Percentiles rank a stretch among this genome's conserved stretches.
These are phyloP conservation scores for Drosophila longiperda DNA, from an alignment of 2,888 invertebrate genomes.

Conservation along the genomic window DNA sequence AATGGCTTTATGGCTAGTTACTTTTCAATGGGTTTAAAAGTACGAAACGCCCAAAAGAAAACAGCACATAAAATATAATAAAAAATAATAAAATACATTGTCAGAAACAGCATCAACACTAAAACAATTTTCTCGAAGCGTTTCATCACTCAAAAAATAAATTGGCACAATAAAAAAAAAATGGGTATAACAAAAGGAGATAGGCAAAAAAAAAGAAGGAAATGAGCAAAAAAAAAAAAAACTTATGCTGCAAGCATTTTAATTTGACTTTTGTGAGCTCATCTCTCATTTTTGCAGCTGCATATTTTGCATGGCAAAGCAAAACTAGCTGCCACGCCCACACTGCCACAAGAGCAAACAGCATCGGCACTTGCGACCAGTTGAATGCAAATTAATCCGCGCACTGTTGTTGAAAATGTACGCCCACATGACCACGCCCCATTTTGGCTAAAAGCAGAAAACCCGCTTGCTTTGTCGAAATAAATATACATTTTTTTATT, in stretches of 20 bases:
- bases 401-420: constrained; percentile 35
- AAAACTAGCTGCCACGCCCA: constrained; percentile 26
- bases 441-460: constrained; percentile 11
- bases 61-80: background rate
- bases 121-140: constrained; percentile 6
- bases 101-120: background rate
- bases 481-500: constrained; percentile 10
- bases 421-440: constrained; percentile 33
- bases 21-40: constrained; percentile 32
- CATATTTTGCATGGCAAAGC: constrained; percentile 28
- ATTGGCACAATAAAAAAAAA: constrained; percentile 6
- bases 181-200: background rate
- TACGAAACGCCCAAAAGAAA: background rate
- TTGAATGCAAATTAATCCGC: constrained; percentile 47
- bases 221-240: constrained; percentile 12
- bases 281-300: constrained; percentile 26
- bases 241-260: constrained; percentile 18
- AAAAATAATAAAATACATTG: constrained; percentile 9
- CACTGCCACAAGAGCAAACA: constrained; percentile 12
- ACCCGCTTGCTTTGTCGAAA: background rate
- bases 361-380: constrained; percentile 29
- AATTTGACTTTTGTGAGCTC: constrained; percentile 34
- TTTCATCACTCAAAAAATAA: constrained; percentile 25
- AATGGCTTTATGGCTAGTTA: constrained; percentile 32
- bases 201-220: constrained; percentile 4